A percentile compares a stretch with the other conserved stretches of the same genome.
These are phyloP conservation scores for Microplitis demolitor DNA, from an alignment of 1,140 invertebrate species.

Conservation along the genomic window DNA sequence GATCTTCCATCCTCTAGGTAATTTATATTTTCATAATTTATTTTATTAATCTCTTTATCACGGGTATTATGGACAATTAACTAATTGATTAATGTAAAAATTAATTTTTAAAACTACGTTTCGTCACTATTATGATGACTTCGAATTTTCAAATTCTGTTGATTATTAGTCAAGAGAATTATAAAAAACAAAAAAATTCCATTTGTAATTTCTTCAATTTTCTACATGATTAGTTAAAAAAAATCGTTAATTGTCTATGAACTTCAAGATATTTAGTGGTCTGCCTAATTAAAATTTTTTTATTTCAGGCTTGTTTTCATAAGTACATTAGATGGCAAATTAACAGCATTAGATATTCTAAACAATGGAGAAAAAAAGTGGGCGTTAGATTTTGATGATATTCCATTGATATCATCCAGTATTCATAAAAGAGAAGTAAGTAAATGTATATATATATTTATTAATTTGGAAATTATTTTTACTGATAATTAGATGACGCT, in stretches of 20 bases:
- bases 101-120: no score
- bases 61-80: no score
- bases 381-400: slow-evolving; percentile 74
- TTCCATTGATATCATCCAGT: slow-evolving; percentile 80
- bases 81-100: no score
- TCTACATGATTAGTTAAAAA: no score
- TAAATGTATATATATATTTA: not conserved
- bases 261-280: not conserved
- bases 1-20: no score
- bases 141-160: no score
- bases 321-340: slow-evolving; percentile 84
- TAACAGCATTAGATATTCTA: slow-evolving; percentile 76
- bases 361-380: slow-evolving; percentile 74
- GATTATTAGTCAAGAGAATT: no score
- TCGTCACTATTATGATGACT: no score
- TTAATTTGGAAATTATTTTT: not conserved
- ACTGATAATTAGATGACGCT: not conserved
- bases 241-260: no score
- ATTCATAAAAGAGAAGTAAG: slow-evolving; percentile 81
- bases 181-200: no score
- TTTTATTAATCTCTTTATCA: not conserved
- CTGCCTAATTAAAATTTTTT: not conserved
- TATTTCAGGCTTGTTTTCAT: slow-evolving; percentile 76
- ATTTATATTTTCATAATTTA: not conserved
- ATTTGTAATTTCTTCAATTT: no score